Evolutionary conservation across 2,888 invertebrate species (phyloP), one percentile per base, ranked within the genome.

Genomic region (Pollenia labialis): DNA sequence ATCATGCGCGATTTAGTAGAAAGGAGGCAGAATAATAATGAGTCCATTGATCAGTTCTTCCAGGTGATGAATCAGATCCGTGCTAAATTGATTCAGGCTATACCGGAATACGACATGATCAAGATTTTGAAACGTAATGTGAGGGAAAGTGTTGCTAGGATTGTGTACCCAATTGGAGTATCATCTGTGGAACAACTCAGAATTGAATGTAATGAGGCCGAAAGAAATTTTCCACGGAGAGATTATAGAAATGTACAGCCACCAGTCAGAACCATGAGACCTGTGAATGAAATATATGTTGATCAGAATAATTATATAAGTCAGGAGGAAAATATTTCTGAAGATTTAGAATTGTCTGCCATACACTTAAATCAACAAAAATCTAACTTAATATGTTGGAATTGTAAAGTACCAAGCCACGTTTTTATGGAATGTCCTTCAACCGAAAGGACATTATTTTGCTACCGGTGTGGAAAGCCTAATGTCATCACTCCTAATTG

Each of bases 1-100:
- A 40, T 81, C 0, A 56, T 86, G 46, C 23, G 69, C 12, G 79
- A 82, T 14, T n/a, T 80, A 6, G 40, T 58, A 7, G 80, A 83
- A 68, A 64, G 82, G 40, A 66, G 40, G 16, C 86, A 86, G 16
- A 14, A 46, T 32, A 14, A 8, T 0, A n/a, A 68, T 7, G 86
- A 87, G 9, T 18, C 56, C 0, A 71, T 86, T 2, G 79, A 77
- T 62, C 9, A 40, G 1, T 82, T 18, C n/a, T 76, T 76, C 11
- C 42, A 82, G 40, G n/a, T 6, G 11, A 56, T 75, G n/a, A 11
- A 40, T 8, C 56, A 52, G 18, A 7, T 75, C 16, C 42, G 81
- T 1, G n/a, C 58, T 1, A 64, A 54, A 62, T 9, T 81, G 10
- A 0, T 56, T 7, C 71, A 72, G 11, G 16, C 58, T 4, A 60